Conservation (phyloP, 2,888 invertebrate genomes). For the Lasioglossum villosulum region DNA sequence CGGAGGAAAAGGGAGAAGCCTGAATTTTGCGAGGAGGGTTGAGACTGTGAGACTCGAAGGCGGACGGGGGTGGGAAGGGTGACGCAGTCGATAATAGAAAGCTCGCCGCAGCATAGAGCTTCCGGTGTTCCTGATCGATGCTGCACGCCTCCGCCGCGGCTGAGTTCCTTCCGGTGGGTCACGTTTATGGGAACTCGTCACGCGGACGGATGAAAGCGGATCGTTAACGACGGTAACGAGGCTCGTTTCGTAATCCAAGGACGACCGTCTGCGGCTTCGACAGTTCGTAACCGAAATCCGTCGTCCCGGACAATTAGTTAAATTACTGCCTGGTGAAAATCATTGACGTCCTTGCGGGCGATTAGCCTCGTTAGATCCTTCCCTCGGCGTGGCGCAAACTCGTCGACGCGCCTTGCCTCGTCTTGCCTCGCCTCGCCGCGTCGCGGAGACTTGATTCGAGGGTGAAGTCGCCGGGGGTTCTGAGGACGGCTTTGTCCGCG, state of each 20-base stretch:
- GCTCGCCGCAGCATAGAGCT: conserved; percentile 53
- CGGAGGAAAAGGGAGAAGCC: neutral
- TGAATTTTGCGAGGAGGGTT: conserved; percentile 3
- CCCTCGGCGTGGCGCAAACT: conserved; percentile 14
- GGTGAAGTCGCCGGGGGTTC: neutral
- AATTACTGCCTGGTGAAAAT: conserved; percentile 66
- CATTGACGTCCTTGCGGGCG: conserved; percentile 57
- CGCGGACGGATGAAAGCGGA: conserved; percentile 69
- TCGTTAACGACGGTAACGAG: conserved; percentile 68
- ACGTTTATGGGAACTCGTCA: conserved; percentile 65
- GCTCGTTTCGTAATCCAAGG: conserved; percentile 66
- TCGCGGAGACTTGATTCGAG: conserved; percentile 21
- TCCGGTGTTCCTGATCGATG: conserved; percentile 60
- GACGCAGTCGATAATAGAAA: conserved; percentile 69
- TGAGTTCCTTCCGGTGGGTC: conserved; percentile 59
- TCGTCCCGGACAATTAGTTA: conserved; percentile 64
- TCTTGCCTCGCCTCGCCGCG: neutral
- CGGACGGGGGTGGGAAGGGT: neutral
- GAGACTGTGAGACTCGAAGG: neutral
- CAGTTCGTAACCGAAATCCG: conserved; percentile 61
- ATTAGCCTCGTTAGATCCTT: conserved; percentile 58
- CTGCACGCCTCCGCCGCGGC: conserved; percentile 28
- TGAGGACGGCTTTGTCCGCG: conserved; percentile 30
- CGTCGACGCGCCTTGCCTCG: conserved; percentile 15
- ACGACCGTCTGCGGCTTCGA: conserved; percentile 58